Evolutionary conservation across 2,113 vertebrate species (phyloP).

Genomic region (Pogona vitticeps): DNA sequence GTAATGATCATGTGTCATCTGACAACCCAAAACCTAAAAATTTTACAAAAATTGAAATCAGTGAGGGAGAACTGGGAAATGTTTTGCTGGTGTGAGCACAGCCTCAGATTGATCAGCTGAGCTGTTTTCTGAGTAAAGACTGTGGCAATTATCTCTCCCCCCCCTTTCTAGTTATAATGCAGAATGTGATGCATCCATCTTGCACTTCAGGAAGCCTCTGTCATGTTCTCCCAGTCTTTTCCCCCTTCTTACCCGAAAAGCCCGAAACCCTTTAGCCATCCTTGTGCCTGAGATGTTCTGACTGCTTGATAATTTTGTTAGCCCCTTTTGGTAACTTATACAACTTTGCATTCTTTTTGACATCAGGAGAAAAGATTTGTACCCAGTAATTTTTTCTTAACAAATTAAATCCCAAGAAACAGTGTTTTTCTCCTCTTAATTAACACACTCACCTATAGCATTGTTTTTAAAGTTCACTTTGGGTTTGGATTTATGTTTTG

Average conservation of each 20-base stretch:
- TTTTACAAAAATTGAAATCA: too few species aligned
- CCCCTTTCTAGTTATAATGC: neutral
- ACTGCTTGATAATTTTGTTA: neutral
- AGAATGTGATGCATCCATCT: neutral
- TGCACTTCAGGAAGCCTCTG: neutral
- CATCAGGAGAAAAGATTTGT: neutral
- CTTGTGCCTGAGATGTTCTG: neutral
- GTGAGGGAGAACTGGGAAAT: too few species aligned
- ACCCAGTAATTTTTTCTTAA: neutral
- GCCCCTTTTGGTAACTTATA: neutral
- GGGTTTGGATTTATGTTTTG: constrained; percentile 21
- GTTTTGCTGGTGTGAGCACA: too few species aligned
- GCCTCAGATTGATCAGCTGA: neutral
- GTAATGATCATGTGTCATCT: too few species aligned
- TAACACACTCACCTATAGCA: neutral
- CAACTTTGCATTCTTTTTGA: neutral
- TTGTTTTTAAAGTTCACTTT: neutral
- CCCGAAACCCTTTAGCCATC: neutral
- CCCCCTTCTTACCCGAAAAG: neutral
- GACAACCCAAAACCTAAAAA: too few species aligned
- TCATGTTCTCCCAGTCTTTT: neutral
- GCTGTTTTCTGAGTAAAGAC: neutral
- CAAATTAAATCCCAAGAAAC: neutral
- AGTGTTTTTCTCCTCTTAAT: neutral
- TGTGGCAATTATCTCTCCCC: too few species aligned